Conservation (phyloP, 2,888 invertebrate genomes). For the Gasteruption jaculator region DNA sequence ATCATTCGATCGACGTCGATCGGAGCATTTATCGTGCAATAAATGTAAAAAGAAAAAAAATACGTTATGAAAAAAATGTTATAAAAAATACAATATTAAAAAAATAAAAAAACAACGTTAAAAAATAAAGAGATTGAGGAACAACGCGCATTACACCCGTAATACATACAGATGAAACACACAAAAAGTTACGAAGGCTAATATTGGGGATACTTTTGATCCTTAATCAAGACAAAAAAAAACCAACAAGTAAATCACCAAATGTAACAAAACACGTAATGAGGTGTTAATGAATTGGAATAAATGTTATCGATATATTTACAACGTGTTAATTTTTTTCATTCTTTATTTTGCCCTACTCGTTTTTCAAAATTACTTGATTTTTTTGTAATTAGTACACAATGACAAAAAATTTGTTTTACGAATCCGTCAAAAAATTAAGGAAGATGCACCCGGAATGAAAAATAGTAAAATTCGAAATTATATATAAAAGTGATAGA, state of each 20-base stretch:
- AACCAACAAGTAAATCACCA: conserved; percentile 8
- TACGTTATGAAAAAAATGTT: conserved; percentile 32
- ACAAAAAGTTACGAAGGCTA: conserved; percentile 8
- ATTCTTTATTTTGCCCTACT: conserved; percentile 12
- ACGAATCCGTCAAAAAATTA: too few species aligned
- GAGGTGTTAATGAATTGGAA: conserved; percentile 42
- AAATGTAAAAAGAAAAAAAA: too few species aligned
- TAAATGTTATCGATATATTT: conserved; percentile 46
- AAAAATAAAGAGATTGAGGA: conserved; percentile 25
- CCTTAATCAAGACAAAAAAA: conserved; percentile 3
- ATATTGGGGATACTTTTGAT: too few species aligned
- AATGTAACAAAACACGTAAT: conserved; percentile 24
- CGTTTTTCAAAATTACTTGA: not conserved
- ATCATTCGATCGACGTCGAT: conserved; percentile 23
- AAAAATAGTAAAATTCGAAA: too few species aligned
- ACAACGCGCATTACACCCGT: conserved; percentile 15
- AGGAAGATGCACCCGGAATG: too few species aligned
- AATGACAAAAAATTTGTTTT: too few species aligned
- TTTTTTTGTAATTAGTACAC: too few species aligned
- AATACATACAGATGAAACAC: conserved; percentile 6
- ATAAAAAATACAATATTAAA: conserved; percentile 22
- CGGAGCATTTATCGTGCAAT: conserved; percentile 29
- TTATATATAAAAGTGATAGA: too few species aligned
- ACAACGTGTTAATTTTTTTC: conserved; percentile 21
- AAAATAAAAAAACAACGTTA: conserved; percentile 23